A percentile compares a stretch with the other conserved stretches of the same genome.
phyloP scores from a whole-genome alignment of 2,113 vertebrate species.

The Anarrhichthys ocellatus region DNA sequence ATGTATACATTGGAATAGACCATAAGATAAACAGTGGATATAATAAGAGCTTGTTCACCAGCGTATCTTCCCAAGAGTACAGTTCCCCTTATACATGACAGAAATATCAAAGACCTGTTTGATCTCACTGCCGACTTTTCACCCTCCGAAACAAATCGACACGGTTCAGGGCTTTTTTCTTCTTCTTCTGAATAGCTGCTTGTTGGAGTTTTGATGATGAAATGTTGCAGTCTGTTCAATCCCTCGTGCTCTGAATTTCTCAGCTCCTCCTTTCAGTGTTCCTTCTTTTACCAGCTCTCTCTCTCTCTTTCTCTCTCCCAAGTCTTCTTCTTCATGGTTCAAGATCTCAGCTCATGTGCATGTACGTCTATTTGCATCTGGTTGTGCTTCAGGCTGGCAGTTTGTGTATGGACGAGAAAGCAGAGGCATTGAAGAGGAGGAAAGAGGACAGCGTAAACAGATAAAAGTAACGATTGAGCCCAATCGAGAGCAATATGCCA shows the following conservation, averaged over 20 bases:
- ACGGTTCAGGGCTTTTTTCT: conserved; percentile 45
- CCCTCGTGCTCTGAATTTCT: conserved; percentile 58
- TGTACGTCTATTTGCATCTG: conserved; percentile 25
- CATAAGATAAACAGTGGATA: conserved; percentile 71
- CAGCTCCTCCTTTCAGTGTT: conserved; percentile 54
- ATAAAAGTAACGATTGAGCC: conserved; percentile 11
- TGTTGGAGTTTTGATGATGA: conserved; percentile 78
- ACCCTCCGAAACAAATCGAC: conserved; percentile 74
- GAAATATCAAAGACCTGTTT: conserved; percentile 79
- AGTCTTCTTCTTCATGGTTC: conserved; percentile 36
- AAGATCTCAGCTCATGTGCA: conserved; percentile 26
- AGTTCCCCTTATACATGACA: conserved; percentile 67
- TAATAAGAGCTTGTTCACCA: conserved; percentile 56
- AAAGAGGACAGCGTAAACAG: conserved; percentile 11
- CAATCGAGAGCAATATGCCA: conserved; percentile 44
- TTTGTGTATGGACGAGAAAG: conserved; percentile 19
- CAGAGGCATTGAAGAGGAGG: neutral
- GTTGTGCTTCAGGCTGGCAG: conserved; percentile 20
- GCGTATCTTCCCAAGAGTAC: conserved; percentile 58
- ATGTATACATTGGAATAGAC: conserved; percentile 58
- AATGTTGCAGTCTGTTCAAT: conserved; percentile 71
- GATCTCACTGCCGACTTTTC: conserved; percentile 72
- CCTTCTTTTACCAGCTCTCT: conserved; percentile 24
- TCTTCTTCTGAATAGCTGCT: conserved; percentile 56
- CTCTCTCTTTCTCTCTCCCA: conserved; percentile 15